These are phyloP conservation scores for Hippopotamyrus pictus DNA, from an alignment of 2,797 vertebrate genomes.

Conservation along the genomic window DNA sequence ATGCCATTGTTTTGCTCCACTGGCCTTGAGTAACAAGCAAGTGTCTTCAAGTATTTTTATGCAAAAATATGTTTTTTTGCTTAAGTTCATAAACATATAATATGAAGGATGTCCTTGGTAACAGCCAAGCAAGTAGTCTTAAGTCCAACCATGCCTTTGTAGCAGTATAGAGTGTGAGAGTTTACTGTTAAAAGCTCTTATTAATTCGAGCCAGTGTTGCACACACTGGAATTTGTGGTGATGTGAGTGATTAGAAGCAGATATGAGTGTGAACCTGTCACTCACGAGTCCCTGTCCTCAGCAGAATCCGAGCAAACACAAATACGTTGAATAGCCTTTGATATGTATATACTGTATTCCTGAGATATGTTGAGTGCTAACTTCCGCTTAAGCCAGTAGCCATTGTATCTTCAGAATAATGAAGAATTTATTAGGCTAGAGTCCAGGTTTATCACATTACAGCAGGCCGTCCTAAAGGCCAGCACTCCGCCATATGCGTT, in stretches of 20 bases:
- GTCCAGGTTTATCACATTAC: conserved; percentile 14
- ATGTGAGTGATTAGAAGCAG: conserved; percentile 4
- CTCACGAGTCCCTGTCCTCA: background rate
- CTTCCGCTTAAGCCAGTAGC: background rate
- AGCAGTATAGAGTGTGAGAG: background rate
- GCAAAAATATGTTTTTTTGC: background rate
- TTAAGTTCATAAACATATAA: background rate
- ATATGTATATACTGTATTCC: background rate
- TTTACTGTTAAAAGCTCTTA: background rate
- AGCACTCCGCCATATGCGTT: background rate
- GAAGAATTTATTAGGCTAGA: conserved; percentile 1
- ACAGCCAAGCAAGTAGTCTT: background rate
- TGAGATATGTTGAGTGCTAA: background rate
- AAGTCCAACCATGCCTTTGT: background rate
- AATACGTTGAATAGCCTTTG: background rate
- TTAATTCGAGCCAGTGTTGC: background rate
- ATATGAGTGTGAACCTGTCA: background rate
- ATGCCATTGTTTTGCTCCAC: background rate
- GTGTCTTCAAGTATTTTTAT: background rate
- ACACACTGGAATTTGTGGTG: background rate
- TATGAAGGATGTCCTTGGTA: background rate
- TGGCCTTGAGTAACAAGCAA: background rate
- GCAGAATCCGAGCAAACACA: background rate
- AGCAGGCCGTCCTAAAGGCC: conserved; percentile 12
- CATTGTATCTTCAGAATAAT: conserved; percentile 7